Conservation (phyloP, 2,797 vertebrate genomes). For the Pteronotus mesoamericanus region DNA sequence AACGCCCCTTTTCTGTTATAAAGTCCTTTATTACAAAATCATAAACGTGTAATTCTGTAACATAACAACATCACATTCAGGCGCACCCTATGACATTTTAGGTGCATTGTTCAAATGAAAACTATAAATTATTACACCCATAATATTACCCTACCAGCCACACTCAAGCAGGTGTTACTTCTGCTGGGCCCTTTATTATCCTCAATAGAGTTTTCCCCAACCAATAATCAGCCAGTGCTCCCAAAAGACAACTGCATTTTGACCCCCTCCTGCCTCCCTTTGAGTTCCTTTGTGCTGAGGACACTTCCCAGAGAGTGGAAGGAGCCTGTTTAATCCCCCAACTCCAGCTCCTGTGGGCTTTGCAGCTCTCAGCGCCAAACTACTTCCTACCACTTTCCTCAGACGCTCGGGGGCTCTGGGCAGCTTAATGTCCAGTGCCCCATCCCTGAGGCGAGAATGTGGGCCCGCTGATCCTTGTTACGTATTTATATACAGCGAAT, state of each 20-base stretch:
- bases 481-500: background rate
- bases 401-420: background rate
- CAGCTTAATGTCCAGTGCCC: background rate
- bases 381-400: background rate
- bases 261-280: background rate
- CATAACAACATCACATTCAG: too few species aligned
- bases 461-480: background rate
- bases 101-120: too few species aligned
- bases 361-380: background rate
- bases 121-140: too few species aligned
- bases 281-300: background rate
- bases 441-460: background rate
- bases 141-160: too few species aligned
- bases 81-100: too few species aligned
- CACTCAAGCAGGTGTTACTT: too few species aligned
- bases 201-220: background rate
- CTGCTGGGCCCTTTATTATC: too few species aligned
- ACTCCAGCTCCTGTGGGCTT: background rate
- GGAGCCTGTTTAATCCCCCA: background rate
- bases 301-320: background rate
- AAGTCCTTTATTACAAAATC: too few species aligned
- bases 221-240: accelerated
- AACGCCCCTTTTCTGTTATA: too few species aligned
- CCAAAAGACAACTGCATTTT: background rate
- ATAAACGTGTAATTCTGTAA: too few species aligned